Conservation (phyloP, 2,113 vertebrate genomes). For the Hepsetus odoe region DNA sequence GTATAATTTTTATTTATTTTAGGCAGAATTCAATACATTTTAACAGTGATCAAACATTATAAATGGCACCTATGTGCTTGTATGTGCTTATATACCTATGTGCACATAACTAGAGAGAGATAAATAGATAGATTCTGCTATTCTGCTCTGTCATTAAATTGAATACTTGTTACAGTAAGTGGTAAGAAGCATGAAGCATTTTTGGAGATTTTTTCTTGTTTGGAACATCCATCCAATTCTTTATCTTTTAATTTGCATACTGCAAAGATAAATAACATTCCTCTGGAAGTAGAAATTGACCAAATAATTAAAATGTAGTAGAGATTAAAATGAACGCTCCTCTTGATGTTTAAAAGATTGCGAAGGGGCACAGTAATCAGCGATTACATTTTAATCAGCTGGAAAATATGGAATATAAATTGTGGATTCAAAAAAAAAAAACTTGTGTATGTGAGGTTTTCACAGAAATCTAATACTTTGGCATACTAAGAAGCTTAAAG, state of each 20-base stretch:
- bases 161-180: slow-evolving; percentile 40
- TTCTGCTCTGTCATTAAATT: slow-evolving; percentile 68
- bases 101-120: no score
- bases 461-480: slow-evolving; percentile 73
- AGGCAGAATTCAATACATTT: no score
- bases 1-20: no score
- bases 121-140: background rate
- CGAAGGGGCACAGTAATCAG: slow-evolving; percentile 77
- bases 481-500: slow-evolving; percentile 81
- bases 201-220: slow-evolving; percentile 31
- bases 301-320: slow-evolving; percentile 80
- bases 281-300: slow-evolving; percentile 72
- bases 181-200: slow-evolving; percentile 17
- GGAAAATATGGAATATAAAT: slow-evolving; percentile 77
- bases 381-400: slow-evolving; percentile 81
- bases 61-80: no score
- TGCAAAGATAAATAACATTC: slow-evolving; percentile 74
- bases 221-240: slow-evolving; percentile 30
- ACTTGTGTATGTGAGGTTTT: slow-evolving; percentile 76
- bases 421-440: slow-evolving; percentile 77
- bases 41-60: no score
- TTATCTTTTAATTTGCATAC: slow-evolving; percentile 72
- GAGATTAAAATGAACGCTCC: slow-evolving; percentile 75
- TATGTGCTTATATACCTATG: no score
- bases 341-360: slow-evolving; percentile 79